phyloP scores from a whole-genome alignment of 2,888 invertebrate genomes.

The Theodoxus fluviatilis region DNA sequence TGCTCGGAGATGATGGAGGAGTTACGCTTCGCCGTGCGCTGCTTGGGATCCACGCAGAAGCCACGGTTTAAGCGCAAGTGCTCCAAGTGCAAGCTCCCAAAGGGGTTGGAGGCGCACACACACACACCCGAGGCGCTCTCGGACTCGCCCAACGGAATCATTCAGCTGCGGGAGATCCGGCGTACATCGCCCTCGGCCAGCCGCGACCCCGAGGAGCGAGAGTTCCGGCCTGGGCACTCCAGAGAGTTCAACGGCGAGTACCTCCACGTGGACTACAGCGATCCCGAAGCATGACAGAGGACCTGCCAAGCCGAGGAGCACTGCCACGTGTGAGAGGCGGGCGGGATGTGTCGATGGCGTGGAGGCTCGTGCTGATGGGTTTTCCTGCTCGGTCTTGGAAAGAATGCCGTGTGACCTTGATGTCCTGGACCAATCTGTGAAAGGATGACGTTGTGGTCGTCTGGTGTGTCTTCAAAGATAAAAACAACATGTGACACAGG shows the following conservation, averaged over 20 bases:
- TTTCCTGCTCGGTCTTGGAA: no score
- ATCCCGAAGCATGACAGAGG: slow-evolving; percentile 53
- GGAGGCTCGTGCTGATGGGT: no score
- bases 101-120: slow-evolving; percentile 17
- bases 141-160: slow-evolving; percentile 50
- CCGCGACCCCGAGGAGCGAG: slow-evolving; percentile 35
- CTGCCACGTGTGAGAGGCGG: no score
- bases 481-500: no score
- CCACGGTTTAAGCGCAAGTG: slow-evolving; percentile 67
- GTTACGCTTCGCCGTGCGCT: slow-evolving; percentile 86
- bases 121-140: slow-evolving; percentile 17
- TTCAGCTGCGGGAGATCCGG: slow-evolving; percentile 47
- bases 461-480: no score
- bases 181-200: slow-evolving; percentile 37
- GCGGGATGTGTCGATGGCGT: no score
- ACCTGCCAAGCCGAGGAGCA: no score
- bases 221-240: slow-evolving; percentile 43
- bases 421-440: no score
- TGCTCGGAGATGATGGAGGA: slow-evolving; percentile 95
- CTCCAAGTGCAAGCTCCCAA: slow-evolving; percentile 42
- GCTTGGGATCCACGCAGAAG: slow-evolving; percentile 82
- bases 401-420: no score
- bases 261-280: slow-evolving; percentile 56
- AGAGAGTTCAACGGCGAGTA: slow-evolving; percentile 50
- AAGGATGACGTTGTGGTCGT: no score